Evolutionary conservation across 2,113 vertebrate species (phyloP).

Genomic region (Gobio gobio): DNA sequence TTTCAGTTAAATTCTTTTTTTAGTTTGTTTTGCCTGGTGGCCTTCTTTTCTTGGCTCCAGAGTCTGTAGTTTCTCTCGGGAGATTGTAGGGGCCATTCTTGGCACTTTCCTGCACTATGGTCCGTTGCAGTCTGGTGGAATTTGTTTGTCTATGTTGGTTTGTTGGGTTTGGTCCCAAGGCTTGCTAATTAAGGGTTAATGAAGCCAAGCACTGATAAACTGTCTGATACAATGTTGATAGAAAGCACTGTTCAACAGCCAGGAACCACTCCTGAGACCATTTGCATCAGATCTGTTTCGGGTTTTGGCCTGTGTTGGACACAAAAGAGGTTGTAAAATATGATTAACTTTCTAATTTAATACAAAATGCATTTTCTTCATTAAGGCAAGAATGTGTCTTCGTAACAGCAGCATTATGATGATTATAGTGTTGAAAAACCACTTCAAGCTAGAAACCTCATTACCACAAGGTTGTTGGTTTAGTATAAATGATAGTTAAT

Average conservation of each 20-base stretch:
- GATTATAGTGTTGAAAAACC: conserved; percentile 26
- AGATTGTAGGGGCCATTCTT: conserved; percentile 38
- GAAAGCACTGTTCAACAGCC: conserved; percentile 15
- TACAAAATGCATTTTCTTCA: conserved; percentile 37
- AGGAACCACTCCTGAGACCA: conserved; percentile 20
- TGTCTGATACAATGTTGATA: conserved; percentile 34
- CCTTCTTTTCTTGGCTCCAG: conserved; percentile 26
- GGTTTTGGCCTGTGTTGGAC: not conserved
- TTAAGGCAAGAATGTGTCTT: conserved; percentile 39
- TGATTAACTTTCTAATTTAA: conserved; percentile 41
- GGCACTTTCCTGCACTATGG: conserved; percentile 5
- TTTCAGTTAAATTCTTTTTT: conserved; percentile 34
- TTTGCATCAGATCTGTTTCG: conserved; percentile 20
- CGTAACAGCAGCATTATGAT: conserved; percentile 16
- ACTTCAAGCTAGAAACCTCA: not conserved
- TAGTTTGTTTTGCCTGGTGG: conserved; percentile 41
- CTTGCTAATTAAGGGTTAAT: conserved; percentile 50
- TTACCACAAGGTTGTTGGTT: not conserved
- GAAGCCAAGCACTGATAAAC: conserved; percentile 47
- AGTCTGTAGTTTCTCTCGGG: conserved; percentile 34
- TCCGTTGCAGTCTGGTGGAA: conserved; percentile 9
- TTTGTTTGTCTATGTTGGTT: conserved; percentile 8
- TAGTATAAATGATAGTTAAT: not conserved
- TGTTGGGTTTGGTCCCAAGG: conserved; percentile 43
- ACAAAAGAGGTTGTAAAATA: conserved; percentile 2